Base-by-base conservation (phyloP, 2,797 vertebrate genomes). In the Netta rufina region DNA sequence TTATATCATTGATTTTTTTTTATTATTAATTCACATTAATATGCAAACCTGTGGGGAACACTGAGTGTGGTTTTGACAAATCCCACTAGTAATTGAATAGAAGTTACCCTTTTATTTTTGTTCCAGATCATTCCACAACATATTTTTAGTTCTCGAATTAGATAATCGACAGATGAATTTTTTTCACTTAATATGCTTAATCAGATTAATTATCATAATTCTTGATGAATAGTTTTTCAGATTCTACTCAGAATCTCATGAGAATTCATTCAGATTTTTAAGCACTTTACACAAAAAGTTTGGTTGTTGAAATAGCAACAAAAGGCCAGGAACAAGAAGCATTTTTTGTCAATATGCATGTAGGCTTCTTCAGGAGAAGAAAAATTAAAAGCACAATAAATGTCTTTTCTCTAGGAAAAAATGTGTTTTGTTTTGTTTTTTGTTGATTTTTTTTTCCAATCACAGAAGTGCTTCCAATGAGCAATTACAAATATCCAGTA, bases 1-100 rank as follows among this genome's bases (percentile, higher is more conserved):
- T 49, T 91, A 92, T 89, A 45, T 36, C 22, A 45, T 20, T 64
- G 25, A 71, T 30, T 77, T 66, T 77, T 83, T 77, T 82, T 84
- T 79, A 51, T 36, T 36, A 74, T 66, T 91, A 8, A 13, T 87
- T 91, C 53, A 65, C 12, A 36, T 64, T 79, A 20, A 61, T 53
- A 36, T 39, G 20, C 47, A 88, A 88, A 69, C 14, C 27, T 61
- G 27, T 17, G 27, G 39, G 16, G 47, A 36, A 47, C 33, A 6
- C 54, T 73, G 36, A 78, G 56, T 15, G 41, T n/a, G 32, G 36
- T 78, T 92, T 78, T 78, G 47, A 38, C 56, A 83, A 73, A 73
- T 49, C 28, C 54, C 54, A 19, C 47, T 92, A 72, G 83, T 33
- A 67, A 60, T 11, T 28, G 32, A 49, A 20, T 32, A 53, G 49